Conservation (phyloP, 2,888 invertebrate genomes). For the Xiphydria camelus region DNA sequence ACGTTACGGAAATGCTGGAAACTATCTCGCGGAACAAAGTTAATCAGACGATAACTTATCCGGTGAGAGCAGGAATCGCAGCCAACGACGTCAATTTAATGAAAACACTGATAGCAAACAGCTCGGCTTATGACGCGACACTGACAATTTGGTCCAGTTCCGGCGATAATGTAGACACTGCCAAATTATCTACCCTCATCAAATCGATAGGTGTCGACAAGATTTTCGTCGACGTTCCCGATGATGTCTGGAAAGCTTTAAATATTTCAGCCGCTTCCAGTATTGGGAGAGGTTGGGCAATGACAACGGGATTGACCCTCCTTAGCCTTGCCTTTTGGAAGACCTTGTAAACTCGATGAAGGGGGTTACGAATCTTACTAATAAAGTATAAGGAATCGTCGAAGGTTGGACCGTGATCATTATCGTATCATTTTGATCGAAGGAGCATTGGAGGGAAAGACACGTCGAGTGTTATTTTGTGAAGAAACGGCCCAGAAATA, state of each 20-base stretch:
- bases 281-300: too few relatives aligned
- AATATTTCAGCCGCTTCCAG: too few relatives aligned
- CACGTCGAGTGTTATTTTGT: too few relatives aligned
- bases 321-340: conserved; percentile 4
- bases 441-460: too few relatives aligned
- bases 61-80: conserved; percentile 73
- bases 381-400: too few relatives aligned
- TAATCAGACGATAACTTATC: conserved; percentile 77
- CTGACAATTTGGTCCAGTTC: conserved; percentile 80
- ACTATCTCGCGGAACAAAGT: conserved; percentile 62
- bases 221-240: conserved; percentile 79
- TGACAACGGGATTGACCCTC: conserved; percentile 3
- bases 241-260: conserved; percentile 62
- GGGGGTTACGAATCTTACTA: conserved; percentile 21
- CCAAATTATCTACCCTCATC: conserved; percentile 69
- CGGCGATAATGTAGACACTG: conserved; percentile 70
- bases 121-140: conserved; percentile 62
- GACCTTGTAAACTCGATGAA: neutral
- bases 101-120: conserved; percentile 63
- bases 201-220: conserved; percentile 67
- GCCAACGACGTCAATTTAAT: conserved; percentile 69
- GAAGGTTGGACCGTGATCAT: too few relatives aligned
- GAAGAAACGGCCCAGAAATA: too few relatives aligned
- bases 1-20: conserved; percentile 72
- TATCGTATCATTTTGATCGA: too few relatives aligned